Percentiles rank a stretch among this genome's conserved stretches.
phyloP scores from a whole-genome alignment of 1,140 invertebrate species.

The Chlorops oryzae region DNA sequence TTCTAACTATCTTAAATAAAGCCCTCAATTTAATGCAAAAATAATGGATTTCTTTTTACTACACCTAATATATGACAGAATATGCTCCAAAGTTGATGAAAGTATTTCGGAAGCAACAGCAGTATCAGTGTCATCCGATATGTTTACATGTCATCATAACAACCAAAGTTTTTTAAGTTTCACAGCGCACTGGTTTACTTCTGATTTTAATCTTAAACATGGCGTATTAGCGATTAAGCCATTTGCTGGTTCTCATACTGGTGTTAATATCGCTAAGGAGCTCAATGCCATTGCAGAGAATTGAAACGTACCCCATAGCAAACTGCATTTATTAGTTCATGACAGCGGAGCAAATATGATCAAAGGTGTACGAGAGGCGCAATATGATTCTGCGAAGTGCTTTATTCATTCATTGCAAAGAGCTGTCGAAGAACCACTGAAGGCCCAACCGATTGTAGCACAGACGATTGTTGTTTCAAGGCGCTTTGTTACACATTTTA shows the following conservation, averaged over 20 bases:
- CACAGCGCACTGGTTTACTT: constrained; percentile 32
- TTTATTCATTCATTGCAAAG: constrained; percentile 31
- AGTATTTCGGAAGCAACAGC: constrained; percentile 24
- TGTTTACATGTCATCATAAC: constrained; percentile 28
- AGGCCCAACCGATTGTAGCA: constrained; percentile 22
- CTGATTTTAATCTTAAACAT: constrained; percentile 25
- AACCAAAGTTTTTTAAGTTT: constrained; percentile 31
- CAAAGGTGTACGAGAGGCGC: constrained; percentile 22
- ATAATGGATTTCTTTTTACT: no score
- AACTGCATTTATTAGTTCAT: no score
- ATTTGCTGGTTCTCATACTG: constrained; percentile 24
- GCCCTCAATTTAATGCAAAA: no score
- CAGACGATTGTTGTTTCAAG: constrained; percentile 22
- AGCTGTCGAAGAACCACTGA: constrained; percentile 20
- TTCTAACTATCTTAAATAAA: no score
- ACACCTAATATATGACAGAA: no score
- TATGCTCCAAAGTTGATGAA: constrained; percentile 21
- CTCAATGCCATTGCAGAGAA: neutral
- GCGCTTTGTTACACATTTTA: constrained; percentile 30
- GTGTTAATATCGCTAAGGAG: constrained; percentile 20
- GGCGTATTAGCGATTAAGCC: constrained; percentile 30
- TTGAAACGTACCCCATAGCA: constrained; percentile 20
- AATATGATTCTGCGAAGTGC: constrained; percentile 28
- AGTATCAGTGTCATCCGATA: constrained; percentile 20
- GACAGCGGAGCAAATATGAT: constrained; percentile 32